Percentiles rank a stretch among this genome's conserved stretches.
phyloP scores from a whole-genome alignment of 2,113 vertebrate genomes.

The Varanus komodoensis region DNA sequence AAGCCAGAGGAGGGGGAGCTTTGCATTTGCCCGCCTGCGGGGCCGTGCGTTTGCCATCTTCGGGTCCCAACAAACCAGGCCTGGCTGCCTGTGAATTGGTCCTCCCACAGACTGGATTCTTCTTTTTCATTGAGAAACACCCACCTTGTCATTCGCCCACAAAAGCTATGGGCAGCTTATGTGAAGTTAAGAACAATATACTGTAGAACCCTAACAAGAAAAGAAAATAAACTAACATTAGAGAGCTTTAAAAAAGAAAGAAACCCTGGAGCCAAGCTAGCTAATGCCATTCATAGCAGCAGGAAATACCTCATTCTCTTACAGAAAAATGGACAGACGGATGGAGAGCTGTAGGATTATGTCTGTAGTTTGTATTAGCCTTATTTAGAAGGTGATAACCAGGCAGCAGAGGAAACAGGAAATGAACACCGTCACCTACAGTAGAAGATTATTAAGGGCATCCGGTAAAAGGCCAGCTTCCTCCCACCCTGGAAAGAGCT shows the following conservation, averaged over 20 bases:
- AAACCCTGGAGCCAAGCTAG: not conserved
- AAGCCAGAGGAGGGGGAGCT: too few relatives aligned
- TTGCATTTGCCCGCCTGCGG: too few relatives aligned
- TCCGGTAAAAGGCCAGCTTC: not conserved
- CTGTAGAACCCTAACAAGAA: not conserved
- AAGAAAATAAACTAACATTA: not conserved
- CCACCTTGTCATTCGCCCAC: not conserved
- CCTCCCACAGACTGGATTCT: too few relatives aligned
- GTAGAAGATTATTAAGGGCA: slow-evolving; percentile 6
- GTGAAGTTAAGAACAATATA: not conserved
- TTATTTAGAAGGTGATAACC: slow-evolving; percentile 8
- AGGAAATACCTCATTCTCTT: not conserved
- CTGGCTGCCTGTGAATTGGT: too few relatives aligned
- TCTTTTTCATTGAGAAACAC: too few relatives aligned
- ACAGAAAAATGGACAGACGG: not conserved
- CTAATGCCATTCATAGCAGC: not conserved
- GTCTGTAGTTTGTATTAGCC: not conserved
- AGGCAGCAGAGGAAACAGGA: slow-evolving; percentile 39
- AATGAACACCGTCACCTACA: not conserved
- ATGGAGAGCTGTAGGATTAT: not conserved
- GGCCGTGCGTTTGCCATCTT: too few relatives aligned
- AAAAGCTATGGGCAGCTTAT: not conserved
- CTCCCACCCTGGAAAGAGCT: not conserved
- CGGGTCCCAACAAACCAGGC: too few relatives aligned
- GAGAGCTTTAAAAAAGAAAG: not conserved